phyloP scores from a whole-genome alignment of 2,113 vertebrate genomes.

The Sminthopsis crassicaudata region DNA sequence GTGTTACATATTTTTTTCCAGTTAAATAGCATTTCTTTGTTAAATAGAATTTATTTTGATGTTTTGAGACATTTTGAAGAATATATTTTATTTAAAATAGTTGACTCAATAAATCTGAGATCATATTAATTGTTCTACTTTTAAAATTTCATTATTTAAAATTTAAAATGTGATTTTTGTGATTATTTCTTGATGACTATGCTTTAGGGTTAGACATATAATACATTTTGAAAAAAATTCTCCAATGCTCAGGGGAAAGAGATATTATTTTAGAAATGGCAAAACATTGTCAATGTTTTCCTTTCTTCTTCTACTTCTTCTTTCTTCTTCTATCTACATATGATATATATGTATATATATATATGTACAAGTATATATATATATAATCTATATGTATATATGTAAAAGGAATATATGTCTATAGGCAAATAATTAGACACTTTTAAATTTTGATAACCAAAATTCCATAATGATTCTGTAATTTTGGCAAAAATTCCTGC shows the following conservation, averaged over 20 bases:
- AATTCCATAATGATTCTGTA: not conserved
- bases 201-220: not conserved
- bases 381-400: not conserved
- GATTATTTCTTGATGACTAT: not conserved
- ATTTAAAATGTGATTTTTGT: not conserved
- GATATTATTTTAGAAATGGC: not conserved
- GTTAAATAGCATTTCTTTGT: no score
- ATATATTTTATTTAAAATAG: not conserved
- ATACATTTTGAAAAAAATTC: not conserved
- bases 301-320: not conserved
- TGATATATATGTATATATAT: no score
- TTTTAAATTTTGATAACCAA: not conserved
- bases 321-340: no score
- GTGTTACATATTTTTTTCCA: not conserved
- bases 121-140: not conserved
- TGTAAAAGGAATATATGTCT: not conserved
- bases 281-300: not conserved
- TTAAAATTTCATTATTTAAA: not conserved
- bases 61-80: not conserved
- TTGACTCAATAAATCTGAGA: not conserved
- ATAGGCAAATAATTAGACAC: not conserved
- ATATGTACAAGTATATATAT: no score
- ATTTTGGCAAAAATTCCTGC: not conserved
- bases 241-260: not conserved
- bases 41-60: not conserved